Evolutionary conservation across 2,113 vertebrate genomes (phyloP).

Genomic region (Bubo blakistoni): DNA sequence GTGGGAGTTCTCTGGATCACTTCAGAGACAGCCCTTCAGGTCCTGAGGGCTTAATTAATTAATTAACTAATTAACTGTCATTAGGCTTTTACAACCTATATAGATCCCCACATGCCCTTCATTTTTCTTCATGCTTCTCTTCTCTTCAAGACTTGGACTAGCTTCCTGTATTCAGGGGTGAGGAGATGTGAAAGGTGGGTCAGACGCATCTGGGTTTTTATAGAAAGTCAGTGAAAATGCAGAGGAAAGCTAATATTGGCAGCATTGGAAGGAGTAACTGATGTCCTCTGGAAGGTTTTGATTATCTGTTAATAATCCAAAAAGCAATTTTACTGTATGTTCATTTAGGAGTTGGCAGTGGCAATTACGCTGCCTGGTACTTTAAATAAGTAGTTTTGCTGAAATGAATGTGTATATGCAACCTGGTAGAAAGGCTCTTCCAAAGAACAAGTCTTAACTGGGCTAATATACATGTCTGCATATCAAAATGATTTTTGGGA

Average conservation of each 20-base stretch:
- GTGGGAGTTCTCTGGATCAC: not conserved
- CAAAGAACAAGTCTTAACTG: not conserved
- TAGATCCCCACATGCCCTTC: rapidly evolving
- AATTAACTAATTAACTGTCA: not conserved
- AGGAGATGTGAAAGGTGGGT: not conserved
- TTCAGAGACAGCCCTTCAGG: not conserved
- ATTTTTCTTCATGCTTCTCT: rapidly evolving
- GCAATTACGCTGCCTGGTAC: not conserved
- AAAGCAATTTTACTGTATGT: not conserved
- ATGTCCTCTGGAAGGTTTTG: not conserved
- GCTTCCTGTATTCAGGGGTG: not conserved
- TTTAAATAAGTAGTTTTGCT: not conserved
- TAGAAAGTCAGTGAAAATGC: not conserved
- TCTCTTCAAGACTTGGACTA: no score
- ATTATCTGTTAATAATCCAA: not conserved
- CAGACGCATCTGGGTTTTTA: not conserved
- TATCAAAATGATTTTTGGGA: not conserved
- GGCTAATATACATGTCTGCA: not conserved
- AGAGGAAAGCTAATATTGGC: not conserved
- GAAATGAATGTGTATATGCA: not conserved
- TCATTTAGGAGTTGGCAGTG: not conserved
- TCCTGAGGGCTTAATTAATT: not conserved
- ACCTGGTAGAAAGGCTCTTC: not conserved
- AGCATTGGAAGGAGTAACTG: not conserved
- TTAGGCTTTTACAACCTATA: not conserved